Evolutionary conservation across 2,797 vertebrate species (phyloP).

Genomic region (Acanthurus lineatus): DNA sequence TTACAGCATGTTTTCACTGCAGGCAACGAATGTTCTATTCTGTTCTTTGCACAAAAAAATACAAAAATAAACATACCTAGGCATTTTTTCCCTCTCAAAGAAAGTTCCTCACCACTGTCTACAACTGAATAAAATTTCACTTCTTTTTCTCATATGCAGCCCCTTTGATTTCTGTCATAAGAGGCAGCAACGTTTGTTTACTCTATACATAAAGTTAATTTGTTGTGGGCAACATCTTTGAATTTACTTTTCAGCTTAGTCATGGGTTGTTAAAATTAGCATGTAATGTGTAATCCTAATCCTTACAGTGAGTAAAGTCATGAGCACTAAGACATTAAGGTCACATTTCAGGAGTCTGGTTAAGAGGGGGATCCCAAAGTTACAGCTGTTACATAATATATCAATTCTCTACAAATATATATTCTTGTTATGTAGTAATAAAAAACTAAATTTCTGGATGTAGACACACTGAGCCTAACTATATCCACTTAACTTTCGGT

Average conservation of each 20-base stretch:
- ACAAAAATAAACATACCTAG: background rate
- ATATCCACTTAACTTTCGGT: background rate
- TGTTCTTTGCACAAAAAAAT: background rate
- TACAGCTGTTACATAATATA: background rate
- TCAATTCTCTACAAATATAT: background rate
- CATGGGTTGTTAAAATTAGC: no score
- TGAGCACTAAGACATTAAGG: background rate
- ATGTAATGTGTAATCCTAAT: no score
- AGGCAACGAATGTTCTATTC: background rate
- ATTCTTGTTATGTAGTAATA: no score
- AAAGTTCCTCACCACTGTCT: background rate
- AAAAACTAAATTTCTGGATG: background rate
- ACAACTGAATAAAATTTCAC: background rate
- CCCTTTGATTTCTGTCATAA: no score
- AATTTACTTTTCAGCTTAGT: no score
- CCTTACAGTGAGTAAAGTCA: background rate
- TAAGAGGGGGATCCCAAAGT: rapidly evolving
- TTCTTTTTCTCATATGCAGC: no score
- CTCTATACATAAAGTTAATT: no score
- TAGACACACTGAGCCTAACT: no score
- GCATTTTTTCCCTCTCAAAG: no score
- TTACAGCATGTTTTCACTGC: background rate
- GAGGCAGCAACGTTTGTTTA: no score
- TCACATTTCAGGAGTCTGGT: background rate
- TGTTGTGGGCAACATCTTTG: no score